Base-by-base conservation (phyloP, 1,140 invertebrate genomes). In the Drosophila trapezifrons region DNA sequence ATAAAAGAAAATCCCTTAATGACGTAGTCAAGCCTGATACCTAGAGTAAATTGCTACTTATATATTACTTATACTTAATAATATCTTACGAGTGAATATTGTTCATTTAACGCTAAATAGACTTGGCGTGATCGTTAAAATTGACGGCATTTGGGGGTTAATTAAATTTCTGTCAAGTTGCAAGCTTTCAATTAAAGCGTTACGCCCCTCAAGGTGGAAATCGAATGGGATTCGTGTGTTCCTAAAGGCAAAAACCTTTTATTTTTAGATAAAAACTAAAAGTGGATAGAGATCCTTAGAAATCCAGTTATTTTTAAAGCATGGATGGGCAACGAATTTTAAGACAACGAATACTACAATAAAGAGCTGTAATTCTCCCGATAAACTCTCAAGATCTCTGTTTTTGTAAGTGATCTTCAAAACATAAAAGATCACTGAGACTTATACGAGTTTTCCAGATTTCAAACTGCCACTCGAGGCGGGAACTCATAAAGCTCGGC, bases 401-500 rank as follows among this genome's bases (percentile, higher is more conserved):
- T 9, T 29, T 29, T 9, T 29, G 0, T 29, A 29, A 29, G 7
- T 32, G 29, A 32, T 10, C 29, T 10, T 3, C 27, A 32, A 32
- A 18, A 18, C n/a, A 3, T 9, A 42, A 42, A 10, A 18, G 1
- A 10, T 3, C 9, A 10, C 29, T 32, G 9, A 3, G 9, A 32
- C 9, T 10, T 32, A 7, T 8, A 4, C 4, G 4, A 6, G 17
- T 13, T 52, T 54, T 22, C 7, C 13, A 2, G 0, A 9, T 18
- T 60, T 63, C 7, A 40, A 63, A 58, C 7, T 17, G 0, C 10
- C 3, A n/a, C 0, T 1, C 4, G 27, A 8, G 18, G 60, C 64
- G 64, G 32, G 32, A 47, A 22, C 15, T 15, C 6, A 4, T 3
- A 71, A 72, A 72, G 66, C 69, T 71, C n/a, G 7, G 5, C 12